Evolutionary conservation across 2,113 vertebrate genomes (phyloP).

Genomic region (Menura novaehollandiae): DNA sequence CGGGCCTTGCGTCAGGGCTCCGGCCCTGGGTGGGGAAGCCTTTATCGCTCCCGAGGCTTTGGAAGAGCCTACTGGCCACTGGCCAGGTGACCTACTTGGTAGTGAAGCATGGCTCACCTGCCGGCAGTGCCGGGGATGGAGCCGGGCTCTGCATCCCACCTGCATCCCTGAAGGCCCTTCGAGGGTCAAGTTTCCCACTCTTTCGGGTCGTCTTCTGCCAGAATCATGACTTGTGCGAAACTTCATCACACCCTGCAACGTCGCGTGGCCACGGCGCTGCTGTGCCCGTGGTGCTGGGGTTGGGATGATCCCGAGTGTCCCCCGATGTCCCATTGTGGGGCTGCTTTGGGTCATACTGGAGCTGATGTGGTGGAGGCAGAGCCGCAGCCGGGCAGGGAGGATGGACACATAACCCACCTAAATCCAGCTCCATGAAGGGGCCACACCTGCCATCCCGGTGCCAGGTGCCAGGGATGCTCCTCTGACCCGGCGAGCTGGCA

Average conservation of each 20-base stretch:
- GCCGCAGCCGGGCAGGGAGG: fast-evolving
- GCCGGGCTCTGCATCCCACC: background rate
- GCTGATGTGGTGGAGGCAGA: background rate
- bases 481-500: background rate
- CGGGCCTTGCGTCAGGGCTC: background rate
- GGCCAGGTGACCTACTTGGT: conserved; percentile 32
- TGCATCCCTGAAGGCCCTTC: fast-evolving
- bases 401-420: background rate
- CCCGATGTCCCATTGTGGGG: fast-evolving
- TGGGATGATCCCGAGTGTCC: background rate
- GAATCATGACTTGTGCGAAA: background rate
- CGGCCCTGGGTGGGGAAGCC: background rate
- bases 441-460: fast-evolving
- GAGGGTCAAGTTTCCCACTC: background rate
- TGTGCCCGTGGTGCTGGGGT: fast-evolving
- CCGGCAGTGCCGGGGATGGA: fast-evolving
- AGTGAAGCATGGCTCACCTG: background rate
- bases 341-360: background rate
- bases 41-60: background rate
- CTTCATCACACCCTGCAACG: background rate
- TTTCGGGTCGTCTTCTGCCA: background rate
- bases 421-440: background rate
- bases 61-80: background rate
- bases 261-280: fast-evolving
- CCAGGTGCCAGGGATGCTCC: background rate